Conservation (phyloP, 2,113 vertebrate species). For the Microcebus lehilahytsara region DNA sequence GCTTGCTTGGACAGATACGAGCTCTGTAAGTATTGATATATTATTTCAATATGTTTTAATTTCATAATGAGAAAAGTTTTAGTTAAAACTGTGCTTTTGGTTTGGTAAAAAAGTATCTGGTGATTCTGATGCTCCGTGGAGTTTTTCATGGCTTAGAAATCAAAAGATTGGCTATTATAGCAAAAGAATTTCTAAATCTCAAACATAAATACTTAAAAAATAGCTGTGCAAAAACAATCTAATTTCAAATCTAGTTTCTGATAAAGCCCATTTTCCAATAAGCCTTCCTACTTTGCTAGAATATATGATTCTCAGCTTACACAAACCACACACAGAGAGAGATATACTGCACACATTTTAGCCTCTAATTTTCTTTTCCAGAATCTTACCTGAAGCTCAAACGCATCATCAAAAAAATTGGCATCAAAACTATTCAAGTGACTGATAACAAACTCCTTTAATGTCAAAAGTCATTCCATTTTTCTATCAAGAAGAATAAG, state of each 20-base stretch:
- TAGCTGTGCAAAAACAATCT: background rate
- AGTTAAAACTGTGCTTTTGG: background rate
- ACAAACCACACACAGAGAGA: slow-evolving; percentile 48
- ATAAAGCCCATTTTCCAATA: background rate
- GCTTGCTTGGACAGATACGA: background rate
- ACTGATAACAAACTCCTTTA: slow-evolving; percentile 81
- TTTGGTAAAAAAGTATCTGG: background rate
- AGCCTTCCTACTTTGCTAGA: background rate
- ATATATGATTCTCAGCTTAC: background rate
- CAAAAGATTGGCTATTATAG: background rate
- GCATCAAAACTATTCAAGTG: slow-evolving; percentile 74
- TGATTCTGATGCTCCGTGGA: background rate
- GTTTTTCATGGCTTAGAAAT: background rate
- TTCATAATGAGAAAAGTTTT: background rate
- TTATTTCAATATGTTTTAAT: background rate
- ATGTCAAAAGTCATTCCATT: slow-evolving; percentile 82
- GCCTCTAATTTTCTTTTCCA: slow-evolving; percentile 58
- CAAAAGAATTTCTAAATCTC: background rate
- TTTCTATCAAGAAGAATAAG: slow-evolving; percentile 81
- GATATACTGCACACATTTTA: slow-evolving; percentile 41
- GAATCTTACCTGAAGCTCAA: slow-evolving; percentile 70
- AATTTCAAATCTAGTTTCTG: background rate
- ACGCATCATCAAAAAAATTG: slow-evolving; percentile 68
- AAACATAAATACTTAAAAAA: background rate
- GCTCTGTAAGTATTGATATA: rapidly evolving